Base-by-base conservation (phyloP, 2,888 invertebrate genomes). In the Leptopilina myrica region DNA sequence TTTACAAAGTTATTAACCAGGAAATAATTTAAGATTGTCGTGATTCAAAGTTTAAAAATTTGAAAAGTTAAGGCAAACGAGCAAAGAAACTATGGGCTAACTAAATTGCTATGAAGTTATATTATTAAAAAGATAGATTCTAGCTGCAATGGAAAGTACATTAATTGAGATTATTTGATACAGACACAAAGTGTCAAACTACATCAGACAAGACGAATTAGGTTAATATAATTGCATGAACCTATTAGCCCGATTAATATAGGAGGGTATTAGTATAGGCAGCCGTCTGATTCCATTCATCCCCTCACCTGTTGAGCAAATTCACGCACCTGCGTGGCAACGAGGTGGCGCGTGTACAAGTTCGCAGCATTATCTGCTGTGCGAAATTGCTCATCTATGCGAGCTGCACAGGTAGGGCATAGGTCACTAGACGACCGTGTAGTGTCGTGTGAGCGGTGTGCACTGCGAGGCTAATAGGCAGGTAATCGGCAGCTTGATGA, bases 251-350 rank as follows among this genome's bases (percentile, higher is more conserved):
- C 86, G 87, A 89, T 90, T 90, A 90, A 84, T 73, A 56, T 73
- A 73, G 83, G 76, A 83, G 82, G 84, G 86, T 85, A 90, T 90
- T 88, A 89, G 87, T 87, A 87, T 86, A 87, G 89, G 85, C 85
- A 86, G 83, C 83, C 86, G 83, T 89, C 89, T 89, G 89, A 90
- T 88, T 83, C 88, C 87, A 84, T 86, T 85, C 86, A 85, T 88
- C 87, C 86, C 89, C 85, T 90, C 91, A 91, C 91, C 91, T 91
- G 91, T 91, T 91, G 91, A 90, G 86, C 89, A 82, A 77, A 43
- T 43, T 59, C 62, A 73, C 56, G 73, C 56, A 73, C 73, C 73
- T 73, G 73, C 73, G 73, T 73, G 81, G 56, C 73, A 66, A 67
- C 64, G 69, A 46, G 79, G 56, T 49, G 6, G 59, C 76, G 78